phyloP scores from a whole-genome alignment of 2,888 invertebrate genomes.

The Dicyrtomina minuta region DNA sequence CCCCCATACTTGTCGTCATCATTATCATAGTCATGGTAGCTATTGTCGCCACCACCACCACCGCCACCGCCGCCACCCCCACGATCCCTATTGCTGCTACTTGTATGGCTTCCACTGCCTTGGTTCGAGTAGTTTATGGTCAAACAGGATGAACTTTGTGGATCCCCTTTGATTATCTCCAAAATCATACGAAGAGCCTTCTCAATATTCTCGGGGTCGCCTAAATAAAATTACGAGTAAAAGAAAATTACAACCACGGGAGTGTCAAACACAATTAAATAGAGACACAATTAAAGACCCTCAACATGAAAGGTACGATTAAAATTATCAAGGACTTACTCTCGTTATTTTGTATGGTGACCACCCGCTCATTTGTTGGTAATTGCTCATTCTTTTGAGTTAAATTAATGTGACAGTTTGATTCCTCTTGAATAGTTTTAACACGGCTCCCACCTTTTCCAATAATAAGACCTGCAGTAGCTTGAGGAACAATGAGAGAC shows the following conservation, averaged over 20 bases:
- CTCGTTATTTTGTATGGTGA: constrained; percentile 53
- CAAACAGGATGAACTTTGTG: constrained; percentile 51
- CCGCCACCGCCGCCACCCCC: constrained; percentile 15
- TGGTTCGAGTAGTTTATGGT: constrained; percentile 52
- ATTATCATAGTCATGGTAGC: constrained; percentile 49
- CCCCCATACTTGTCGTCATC: constrained; percentile 45
- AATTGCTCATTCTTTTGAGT: constrained; percentile 53
- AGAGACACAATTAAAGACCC: background rate
- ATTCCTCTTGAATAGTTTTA: constrained; percentile 53
- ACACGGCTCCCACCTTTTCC: constrained; percentile 52
- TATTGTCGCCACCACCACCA: constrained; percentile 34
- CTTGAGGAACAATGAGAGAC: constrained; percentile 53
- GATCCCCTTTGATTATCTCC: constrained; percentile 53
- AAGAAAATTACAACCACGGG: constrained; percentile 8
- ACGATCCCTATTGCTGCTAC: constrained; percentile 33
- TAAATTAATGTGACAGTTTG: constrained; percentile 53
- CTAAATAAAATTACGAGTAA: constrained; percentile 33
- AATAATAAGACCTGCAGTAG: constrained; percentile 52
- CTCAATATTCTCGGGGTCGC: constrained; percentile 51
- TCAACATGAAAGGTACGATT: background rate
- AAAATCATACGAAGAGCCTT: constrained; percentile 51
- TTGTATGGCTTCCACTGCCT: constrained; percentile 38
- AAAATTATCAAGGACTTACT: constrained; percentile 44
- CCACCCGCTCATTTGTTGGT: constrained; percentile 52
- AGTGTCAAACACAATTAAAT: too few relatives aligned